A percentile compares a stretch with the other conserved stretches of the same genome.
phyloP scores from a whole-genome alignment of 2,797 vertebrate genomes.

The Capromys pilorides region DNA sequence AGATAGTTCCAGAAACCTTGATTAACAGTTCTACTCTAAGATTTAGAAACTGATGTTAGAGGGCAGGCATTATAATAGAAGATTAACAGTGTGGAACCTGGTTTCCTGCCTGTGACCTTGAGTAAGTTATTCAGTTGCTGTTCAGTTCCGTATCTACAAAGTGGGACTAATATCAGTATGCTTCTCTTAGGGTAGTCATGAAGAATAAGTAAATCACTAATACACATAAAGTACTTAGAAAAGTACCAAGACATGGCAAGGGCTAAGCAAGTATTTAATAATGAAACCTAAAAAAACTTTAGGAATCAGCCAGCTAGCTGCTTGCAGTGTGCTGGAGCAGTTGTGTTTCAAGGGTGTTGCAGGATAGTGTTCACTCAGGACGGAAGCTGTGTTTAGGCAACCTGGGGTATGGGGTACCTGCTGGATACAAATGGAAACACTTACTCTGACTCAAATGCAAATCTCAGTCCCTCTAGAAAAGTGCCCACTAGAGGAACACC shows the following conservation, averaged over 20 bases:
- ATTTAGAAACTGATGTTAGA: neutral
- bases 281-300: slow-evolving; percentile 18
- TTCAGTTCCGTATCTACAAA: slow-evolving; percentile 31
- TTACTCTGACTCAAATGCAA: neutral
- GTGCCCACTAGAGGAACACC: neutral
- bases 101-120: neutral
- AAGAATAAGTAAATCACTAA: slow-evolving; percentile 3
- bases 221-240: neutral
- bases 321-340: neutral
- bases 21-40: slow-evolving; percentile 8
- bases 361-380: neutral
- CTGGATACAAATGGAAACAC: neutral
- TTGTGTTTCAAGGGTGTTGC: neutral
- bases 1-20: neutral
- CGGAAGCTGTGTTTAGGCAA: neutral
- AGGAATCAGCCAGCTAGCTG: neutral
- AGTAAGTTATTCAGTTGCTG: neutral
- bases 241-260: neutral
- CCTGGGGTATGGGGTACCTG: neutral
- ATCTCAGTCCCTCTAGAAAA: neutral
- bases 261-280: neutral
- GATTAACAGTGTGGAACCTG: neutral
- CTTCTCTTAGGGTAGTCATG: neutral
- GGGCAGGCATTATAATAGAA: neutral
- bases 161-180: neutral